Base-by-base conservation (phyloP, 2,797 vertebrate species). In the Kryptopterus vitreolus region DNA sequence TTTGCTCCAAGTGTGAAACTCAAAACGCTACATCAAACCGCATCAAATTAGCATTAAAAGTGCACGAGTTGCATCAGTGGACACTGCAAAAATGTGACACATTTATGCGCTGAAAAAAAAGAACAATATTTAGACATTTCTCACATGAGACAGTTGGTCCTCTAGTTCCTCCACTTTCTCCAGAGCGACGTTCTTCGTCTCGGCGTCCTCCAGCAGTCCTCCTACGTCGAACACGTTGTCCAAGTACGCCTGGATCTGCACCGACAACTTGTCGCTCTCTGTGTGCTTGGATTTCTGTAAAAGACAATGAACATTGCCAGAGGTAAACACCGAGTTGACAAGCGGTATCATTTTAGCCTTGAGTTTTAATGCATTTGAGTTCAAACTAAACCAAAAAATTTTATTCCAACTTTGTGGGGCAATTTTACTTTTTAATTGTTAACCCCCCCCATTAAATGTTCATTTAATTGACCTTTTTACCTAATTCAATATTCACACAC, bases 151-250 rank as follows among this genome's bases (percentile, higher is more conserved):
- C 88, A 99, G 92, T 78, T 98, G 97, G 85, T 99, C 98, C 86
- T 99, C 96, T 88, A 99, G 92, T 84, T 99, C 98, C 72, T 99
- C 98, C 89, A 99, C 97, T 90, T 98, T 98, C 91, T 99, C 98
- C 92, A 99, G 92, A 3, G 97, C 98, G 73, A 96, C 97, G 0
- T 98, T 99, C 91, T 99, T 99, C 12, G 98, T 99, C 91, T 99
- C 97, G 0, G 98, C 97, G 0, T 99, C 98, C 87, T 99, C 97
- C 89, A 98, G 90, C 84, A 99, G 91, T 58, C 96, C 97, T 35
- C 98, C 98, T 35, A 99, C 98, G 0, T 99, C 98, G 4, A 99
- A 99, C 61, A 99, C 96, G 0, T 99, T 99, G 85, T 99, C 98
- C 89, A 99, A 92, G 91, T 99, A 99, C 0, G 98, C 97, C 89